These are phyloP conservation scores for Thelaira solivaga DNA, from an alignment of 2,888 invertebrate genomes.

Conservation along the genomic window DNA sequence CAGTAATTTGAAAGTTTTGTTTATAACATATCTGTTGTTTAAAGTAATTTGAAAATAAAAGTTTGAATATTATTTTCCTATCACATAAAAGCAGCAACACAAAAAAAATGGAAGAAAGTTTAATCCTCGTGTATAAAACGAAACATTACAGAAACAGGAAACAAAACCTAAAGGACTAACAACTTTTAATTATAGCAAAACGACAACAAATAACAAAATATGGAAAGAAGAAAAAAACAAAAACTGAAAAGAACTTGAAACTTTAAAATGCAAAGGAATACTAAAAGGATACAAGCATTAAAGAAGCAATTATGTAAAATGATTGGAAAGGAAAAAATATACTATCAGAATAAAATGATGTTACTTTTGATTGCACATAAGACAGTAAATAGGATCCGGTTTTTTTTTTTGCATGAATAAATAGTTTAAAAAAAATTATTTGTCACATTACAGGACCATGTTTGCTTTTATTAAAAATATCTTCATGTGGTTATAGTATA, in stretches of 20 bases:
- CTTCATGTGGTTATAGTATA: no score
- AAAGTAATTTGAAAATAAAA: conserved; percentile 35
- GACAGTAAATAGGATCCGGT: not conserved
- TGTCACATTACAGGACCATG: no score
- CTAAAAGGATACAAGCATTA: conserved; percentile 23
- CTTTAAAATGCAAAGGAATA: conserved; percentile 17
- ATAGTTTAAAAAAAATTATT: no score
- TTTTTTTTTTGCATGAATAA: not conserved
- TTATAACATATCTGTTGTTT: not conserved
- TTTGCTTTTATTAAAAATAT: no score
- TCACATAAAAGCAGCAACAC: no score
- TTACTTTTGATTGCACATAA: conserved; percentile 2
- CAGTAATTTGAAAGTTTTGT: not conserved
- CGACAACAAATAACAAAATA: conserved; percentile 31
- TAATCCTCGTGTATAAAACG: conserved; percentile 18
- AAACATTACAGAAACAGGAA: conserved; percentile 13
- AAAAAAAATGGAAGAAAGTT: not conserved
- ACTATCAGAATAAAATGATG: not conserved
- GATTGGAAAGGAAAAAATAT: conserved; percentile 29
- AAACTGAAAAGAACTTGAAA: conserved; percentile 28
- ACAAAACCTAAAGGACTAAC: conserved; percentile 44
- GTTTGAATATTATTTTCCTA: conserved; percentile 8
- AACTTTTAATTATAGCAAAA: conserved; percentile 59
- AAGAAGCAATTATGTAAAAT: conserved; percentile 44
- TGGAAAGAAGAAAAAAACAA: conserved; percentile 19